Evolutionary conservation across 2,797 vertebrate genomes (phyloP).

Genomic region (Martes flavigula): DNA sequence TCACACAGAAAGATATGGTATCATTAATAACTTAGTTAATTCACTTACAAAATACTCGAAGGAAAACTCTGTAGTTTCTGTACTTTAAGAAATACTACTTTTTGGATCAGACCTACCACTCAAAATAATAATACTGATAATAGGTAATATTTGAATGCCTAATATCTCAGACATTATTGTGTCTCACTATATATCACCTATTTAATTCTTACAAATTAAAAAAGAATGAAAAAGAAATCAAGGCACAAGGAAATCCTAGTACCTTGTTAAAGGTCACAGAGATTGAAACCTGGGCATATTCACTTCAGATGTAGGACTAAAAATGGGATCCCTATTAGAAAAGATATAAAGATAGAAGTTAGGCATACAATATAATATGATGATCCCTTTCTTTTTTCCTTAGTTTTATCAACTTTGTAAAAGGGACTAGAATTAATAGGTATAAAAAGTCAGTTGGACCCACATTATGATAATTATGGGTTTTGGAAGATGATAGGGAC

Average conservation of each 20-base stretch:
- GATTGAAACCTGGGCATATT: not conserved
- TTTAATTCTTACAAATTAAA: not conserved
- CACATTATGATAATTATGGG: not conserved
- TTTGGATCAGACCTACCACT: not conserved
- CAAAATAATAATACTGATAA: not conserved
- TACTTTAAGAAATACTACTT: not conserved
- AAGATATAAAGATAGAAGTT: not conserved
- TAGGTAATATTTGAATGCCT: not conserved
- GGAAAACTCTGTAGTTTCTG: not conserved
- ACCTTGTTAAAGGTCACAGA: not conserved
- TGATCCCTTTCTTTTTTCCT: not conserved
- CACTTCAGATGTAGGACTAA: not conserved
- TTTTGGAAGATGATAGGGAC: not conserved
- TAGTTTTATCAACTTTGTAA: not conserved
- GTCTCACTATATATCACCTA: not conserved
- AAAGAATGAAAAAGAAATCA: not conserved
- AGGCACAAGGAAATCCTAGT: not conserved
- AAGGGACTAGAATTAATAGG: not conserved
- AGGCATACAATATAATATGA: not conserved
- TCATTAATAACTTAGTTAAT: not conserved
- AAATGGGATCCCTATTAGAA: not conserved
- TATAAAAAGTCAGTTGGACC: not conserved
- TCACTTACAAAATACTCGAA: not conserved
- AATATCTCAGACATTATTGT: not conserved
- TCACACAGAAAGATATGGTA: not conserved